A percentile compares a stretch with the other conserved stretches of the same genome.
Evolutionary conservation across 2,888 invertebrate genomes (phyloP).

Genomic region (Pardosa pseudoannulata): DNA sequence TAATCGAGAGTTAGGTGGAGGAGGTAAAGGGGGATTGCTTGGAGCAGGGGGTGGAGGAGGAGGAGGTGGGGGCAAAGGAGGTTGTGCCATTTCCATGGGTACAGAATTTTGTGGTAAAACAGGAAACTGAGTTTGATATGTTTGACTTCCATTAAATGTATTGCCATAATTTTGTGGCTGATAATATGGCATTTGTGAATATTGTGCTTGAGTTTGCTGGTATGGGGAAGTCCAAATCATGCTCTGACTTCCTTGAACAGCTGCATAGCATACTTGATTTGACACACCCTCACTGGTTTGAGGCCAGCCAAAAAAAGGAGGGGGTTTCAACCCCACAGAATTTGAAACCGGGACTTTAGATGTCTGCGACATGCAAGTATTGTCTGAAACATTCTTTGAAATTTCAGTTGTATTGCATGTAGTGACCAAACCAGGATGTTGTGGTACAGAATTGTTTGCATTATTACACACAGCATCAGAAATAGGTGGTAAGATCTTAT

Average conservation of each 20-base stretch:
- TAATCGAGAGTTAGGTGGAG: neutral
- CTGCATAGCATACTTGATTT: neutral
- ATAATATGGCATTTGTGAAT: neutral
- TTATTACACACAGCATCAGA: neutral
- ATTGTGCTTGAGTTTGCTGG: neutral
- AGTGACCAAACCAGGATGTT: neutral
- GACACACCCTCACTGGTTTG: neutral
- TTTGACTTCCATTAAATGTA: neutral
- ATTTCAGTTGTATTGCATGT: neutral
- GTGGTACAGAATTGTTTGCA: neutral
- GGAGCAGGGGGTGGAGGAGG: neutral
- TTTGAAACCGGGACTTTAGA: too few relatives aligned
- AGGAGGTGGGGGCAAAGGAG: neutral
- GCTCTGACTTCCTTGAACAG: neutral
- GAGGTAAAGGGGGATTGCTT: neutral
- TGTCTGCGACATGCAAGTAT: neutral
- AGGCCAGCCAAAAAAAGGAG: constrained; percentile 28
- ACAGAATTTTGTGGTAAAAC: neutral
- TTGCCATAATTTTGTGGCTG: neutral
- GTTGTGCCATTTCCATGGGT: neutral
- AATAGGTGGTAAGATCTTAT: neutral
- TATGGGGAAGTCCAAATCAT: neutral
- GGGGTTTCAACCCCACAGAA: neutral
- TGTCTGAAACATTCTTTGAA: neutral
- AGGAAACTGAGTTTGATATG: neutral